Conservation (phyloP, 2,888 invertebrate genomes). For the Exephanes ischioxanthus region DNA sequence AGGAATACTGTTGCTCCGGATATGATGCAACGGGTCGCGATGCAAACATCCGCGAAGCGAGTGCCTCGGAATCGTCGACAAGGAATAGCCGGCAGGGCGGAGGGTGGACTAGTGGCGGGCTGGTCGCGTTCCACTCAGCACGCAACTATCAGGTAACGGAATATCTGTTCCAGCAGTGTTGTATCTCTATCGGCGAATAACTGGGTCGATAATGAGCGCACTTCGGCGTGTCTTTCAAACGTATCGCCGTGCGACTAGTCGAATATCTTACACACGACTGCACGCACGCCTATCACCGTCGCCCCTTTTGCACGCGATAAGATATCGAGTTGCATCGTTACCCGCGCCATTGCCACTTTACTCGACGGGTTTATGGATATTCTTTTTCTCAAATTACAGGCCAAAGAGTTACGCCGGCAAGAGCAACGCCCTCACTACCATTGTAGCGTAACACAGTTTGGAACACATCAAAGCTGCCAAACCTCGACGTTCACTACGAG, state of each 20-base stretch:
- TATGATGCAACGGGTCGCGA: constrained; percentile 90
- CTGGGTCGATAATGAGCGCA: constrained; percentile 45
- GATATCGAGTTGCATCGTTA: background rate
- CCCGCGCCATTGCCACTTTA: background rate
- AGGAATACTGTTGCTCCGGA: constrained; percentile 91
- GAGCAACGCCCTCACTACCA: constrained; percentile 79
- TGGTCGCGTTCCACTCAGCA: constrained; percentile 83
- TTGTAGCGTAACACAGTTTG: constrained; percentile 77
- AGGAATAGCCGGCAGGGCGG: constrained; percentile 77
- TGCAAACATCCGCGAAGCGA: constrained; percentile 77
- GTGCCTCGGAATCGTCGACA: constrained; percentile 73
- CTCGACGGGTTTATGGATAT: constrained; percentile 25
- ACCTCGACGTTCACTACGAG: constrained; percentile 42
- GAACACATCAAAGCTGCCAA: constrained; percentile 59
- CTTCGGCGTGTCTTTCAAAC: constrained; percentile 1
- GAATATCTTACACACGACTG: background rate
- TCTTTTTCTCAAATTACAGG: constrained; percentile 67
- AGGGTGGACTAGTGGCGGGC: constrained; percentile 80
- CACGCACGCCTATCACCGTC: background rate
- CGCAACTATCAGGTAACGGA: constrained; percentile 81
- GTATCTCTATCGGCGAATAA: constrained; percentile 25
- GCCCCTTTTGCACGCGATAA: background rate
- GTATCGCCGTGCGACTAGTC: background rate
- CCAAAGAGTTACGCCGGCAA: constrained; percentile 73
- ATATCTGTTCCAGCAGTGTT: background rate